These are phyloP conservation scores for Aplodontia rufa DNA, from an alignment of 2,113 vertebrate genomes.

Conservation along the genomic window DNA sequence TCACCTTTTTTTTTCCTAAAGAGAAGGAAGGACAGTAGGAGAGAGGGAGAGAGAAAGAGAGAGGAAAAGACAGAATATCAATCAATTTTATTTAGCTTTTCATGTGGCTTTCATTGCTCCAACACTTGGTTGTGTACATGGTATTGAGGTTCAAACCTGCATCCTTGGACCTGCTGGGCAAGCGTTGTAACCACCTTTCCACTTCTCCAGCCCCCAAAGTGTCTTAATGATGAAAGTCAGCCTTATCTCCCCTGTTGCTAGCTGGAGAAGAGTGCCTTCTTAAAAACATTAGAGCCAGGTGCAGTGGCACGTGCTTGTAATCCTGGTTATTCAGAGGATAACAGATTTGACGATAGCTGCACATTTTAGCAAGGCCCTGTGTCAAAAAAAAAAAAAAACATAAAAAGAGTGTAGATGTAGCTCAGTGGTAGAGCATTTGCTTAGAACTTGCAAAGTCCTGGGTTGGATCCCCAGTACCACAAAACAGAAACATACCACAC, in stretches of 20 bases:
- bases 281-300: neutral
- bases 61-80: too few species aligned
- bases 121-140: too few species aligned
- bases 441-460: neutral
- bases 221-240: slow-evolving; percentile 30
- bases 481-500: neutral
- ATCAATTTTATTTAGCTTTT: too few species aligned
- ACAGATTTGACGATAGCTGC: neutral
- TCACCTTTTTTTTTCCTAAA: too few species aligned
- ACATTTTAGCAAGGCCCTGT: neutral
- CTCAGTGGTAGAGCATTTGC: neutral
- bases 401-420: neutral
- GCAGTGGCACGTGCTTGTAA: neutral
- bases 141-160: too few species aligned
- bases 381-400: too few species aligned
- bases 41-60: too few species aligned
- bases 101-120: too few species aligned
- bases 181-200: too few species aligned
- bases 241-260: neutral
- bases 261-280: neutral
- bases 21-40: too few species aligned
- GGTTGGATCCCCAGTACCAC: neutral
- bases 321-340: neutral
- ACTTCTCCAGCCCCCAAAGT: too few species aligned
- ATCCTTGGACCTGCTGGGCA: too few species aligned